Evolutionary conservation across 2,113 vertebrate species (phyloP).

Genomic region (Crotalus tigris): DNA sequence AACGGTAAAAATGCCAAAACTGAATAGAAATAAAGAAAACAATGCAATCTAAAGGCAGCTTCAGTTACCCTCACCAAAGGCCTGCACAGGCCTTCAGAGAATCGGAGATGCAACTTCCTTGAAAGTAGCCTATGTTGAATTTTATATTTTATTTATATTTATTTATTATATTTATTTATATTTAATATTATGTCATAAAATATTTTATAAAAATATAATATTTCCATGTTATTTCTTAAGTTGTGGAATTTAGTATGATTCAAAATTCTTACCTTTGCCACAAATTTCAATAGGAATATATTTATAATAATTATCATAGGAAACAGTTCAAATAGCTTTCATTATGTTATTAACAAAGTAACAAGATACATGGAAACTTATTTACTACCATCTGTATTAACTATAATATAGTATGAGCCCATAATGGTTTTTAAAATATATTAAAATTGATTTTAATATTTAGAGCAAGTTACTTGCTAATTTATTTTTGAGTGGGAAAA

Average conservation of each 20-base stretch:
- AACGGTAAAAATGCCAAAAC: too few relatives aligned
- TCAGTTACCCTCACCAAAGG: too few relatives aligned
- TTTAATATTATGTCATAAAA: too few relatives aligned
- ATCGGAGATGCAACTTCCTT: too few relatives aligned
- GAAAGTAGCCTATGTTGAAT: too few relatives aligned
- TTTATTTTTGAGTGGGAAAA: constrained; percentile 23
- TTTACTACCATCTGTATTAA: constrained; percentile 39
- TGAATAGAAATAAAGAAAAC: too few relatives aligned
- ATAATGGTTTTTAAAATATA: constrained; percentile 35
- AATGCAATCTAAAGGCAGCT: too few relatives aligned
- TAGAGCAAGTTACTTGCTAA: constrained; percentile 39
- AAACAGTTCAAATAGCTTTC: constrained; percentile 22
- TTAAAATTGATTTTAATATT: constrained; percentile 29
- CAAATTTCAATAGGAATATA: constrained; percentile 45
- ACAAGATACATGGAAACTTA: constrained; percentile 4
- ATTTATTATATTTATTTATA: too few relatives aligned
- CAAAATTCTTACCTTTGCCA: constrained; percentile 11
- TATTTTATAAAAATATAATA: constrained; percentile 23
- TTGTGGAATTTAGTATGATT: constrained; percentile 34
- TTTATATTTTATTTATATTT: too few relatives aligned
- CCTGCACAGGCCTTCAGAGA: too few relatives aligned
- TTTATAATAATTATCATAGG: constrained; percentile 15
- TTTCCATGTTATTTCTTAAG: constrained; percentile 45
- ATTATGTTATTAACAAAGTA: not conserved
- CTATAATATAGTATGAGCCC: constrained; percentile 30